Conservation (phyloP, 2,797 vertebrate species). For the Micromesistius poutassou region DNA sequence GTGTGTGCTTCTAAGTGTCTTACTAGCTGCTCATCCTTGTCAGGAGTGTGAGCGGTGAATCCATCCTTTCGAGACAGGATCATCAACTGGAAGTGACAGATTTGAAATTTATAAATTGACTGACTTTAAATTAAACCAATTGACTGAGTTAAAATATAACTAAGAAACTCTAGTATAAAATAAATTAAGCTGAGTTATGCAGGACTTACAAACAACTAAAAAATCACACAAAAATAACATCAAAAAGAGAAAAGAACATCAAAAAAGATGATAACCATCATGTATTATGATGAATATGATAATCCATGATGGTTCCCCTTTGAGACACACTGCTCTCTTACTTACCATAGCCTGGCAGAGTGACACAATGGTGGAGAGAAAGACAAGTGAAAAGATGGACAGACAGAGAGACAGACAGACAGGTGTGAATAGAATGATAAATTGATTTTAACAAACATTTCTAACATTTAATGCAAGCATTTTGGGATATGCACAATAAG, state of each 20-base stretch:
- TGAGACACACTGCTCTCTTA: conserved; percentile 49
- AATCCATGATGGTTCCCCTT: conserved; percentile 9
- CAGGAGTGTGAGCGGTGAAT: conserved; percentile 86
- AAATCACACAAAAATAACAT: not conserved
- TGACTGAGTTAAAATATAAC: not conserved
- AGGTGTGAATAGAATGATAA: conserved; percentile 29
- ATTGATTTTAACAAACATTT: not conserved
- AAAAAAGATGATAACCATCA: no score
- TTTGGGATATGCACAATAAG: no score
- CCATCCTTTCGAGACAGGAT: conserved; percentile 93
- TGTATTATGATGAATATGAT: no score
- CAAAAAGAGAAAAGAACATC: conserved; percentile 11
- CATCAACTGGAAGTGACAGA: conserved; percentile 78
- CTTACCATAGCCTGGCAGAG: conserved; percentile 90
- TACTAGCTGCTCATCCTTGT: conserved; percentile 96
- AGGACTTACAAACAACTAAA: not conserved
- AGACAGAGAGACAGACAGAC: conserved; percentile 1
- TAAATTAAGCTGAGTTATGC: not conserved
- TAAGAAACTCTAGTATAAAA: not conserved
- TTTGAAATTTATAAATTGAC: not conserved
- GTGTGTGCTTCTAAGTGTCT: conserved; percentile 8
- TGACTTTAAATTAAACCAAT: not conserved
- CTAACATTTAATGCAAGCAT: no score
- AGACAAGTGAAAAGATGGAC: conserved; percentile 2
- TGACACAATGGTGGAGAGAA: not conserved